Evolutionary conservation across 2,888 invertebrate species (phyloP).

Genomic region (Heteromyza rotundicornis): DNA sequence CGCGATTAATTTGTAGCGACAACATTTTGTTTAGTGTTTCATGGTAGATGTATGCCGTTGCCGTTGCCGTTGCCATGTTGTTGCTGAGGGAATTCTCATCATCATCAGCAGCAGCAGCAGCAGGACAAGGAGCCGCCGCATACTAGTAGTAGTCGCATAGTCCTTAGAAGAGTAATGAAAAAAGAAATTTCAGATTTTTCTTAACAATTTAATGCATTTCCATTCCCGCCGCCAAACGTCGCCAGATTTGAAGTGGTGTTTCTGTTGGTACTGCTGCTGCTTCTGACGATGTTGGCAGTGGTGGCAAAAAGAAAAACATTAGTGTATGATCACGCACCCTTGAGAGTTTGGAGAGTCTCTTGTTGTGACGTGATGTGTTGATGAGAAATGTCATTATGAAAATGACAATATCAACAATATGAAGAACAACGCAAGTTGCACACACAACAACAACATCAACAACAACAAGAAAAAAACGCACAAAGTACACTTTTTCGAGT

Average conservation of each 20-base stretch:
- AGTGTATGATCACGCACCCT: slow-evolving; percentile 12
- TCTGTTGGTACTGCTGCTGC: no score
- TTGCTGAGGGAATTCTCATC: not conserved
- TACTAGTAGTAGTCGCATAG: no score
- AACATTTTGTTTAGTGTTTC: slow-evolving; percentile 7
- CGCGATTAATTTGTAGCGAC: slow-evolving; percentile 21
- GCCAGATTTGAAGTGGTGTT: not conserved
- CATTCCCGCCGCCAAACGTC: no score
- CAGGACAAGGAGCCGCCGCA: no score
- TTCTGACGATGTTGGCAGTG: no score
- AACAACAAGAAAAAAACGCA: no score
- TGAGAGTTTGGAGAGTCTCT: not conserved
- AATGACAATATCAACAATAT: slow-evolving; percentile 3
- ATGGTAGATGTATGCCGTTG: no score
- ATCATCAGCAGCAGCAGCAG: no score
- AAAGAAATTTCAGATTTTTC: not conserved
- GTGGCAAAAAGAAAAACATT: slow-evolving; percentile 9
- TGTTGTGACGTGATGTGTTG: slow-evolving; percentile 2
- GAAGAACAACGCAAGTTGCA: no score
- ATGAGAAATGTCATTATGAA: slow-evolving; percentile 7
- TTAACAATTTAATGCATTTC: slow-evolving; percentile 19
- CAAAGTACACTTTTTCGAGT: no score
- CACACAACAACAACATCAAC: no score
- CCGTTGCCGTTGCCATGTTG: not conserved
- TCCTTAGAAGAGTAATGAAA: no score